These are phyloP conservation scores for Stigmatopora argus DNA, from an alignment of 2,113 vertebrate genomes.

Conservation along the genomic window DNA sequence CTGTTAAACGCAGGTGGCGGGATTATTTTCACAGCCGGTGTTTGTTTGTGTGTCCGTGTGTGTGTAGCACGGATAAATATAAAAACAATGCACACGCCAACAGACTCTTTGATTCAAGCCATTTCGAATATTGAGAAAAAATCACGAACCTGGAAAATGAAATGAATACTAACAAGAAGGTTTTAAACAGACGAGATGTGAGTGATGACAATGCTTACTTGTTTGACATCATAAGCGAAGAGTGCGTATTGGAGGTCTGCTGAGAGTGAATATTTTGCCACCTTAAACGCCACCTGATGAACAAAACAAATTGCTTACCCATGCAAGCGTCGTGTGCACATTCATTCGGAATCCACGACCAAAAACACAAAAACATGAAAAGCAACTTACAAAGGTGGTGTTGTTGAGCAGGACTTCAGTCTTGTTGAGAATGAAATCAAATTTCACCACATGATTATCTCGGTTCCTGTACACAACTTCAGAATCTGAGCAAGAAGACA, in stretches of 20 bases:
- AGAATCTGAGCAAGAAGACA: constrained; percentile 70
- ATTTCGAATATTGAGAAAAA: constrained; percentile 8
- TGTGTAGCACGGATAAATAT: neutral
- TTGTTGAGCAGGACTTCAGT: constrained; percentile 83
- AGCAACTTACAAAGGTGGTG: constrained; percentile 82
- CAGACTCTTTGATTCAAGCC: neutral
- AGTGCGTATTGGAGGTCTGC: constrained; percentile 90
- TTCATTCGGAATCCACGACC: neutral
- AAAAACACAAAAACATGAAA: neutral
- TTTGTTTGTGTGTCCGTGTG: neutral
- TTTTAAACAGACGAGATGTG: neutral
- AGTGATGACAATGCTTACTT: constrained; percentile 67
- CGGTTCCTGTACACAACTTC: constrained; percentile 85
- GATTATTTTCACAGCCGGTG: constrained; percentile 4
- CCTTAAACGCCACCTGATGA: constrained; percentile 78
- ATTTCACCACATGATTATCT: constrained; percentile 84
- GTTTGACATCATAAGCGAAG: constrained; percentile 90
- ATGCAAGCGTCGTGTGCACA: neutral
- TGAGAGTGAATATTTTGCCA: constrained; percentile 85
- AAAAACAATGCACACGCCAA: neutral
- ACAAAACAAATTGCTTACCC: neutral
- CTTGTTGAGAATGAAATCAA: constrained; percentile 82
- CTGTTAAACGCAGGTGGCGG: constrained; percentile 23
- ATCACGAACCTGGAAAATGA: constrained; percentile 1
- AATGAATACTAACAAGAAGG: neutral